Evolutionary conservation across 2,113 vertebrate species (phyloP), one percentile per base, ranked within the genome.

Genomic region (Scalopus aquaticus): DNA sequence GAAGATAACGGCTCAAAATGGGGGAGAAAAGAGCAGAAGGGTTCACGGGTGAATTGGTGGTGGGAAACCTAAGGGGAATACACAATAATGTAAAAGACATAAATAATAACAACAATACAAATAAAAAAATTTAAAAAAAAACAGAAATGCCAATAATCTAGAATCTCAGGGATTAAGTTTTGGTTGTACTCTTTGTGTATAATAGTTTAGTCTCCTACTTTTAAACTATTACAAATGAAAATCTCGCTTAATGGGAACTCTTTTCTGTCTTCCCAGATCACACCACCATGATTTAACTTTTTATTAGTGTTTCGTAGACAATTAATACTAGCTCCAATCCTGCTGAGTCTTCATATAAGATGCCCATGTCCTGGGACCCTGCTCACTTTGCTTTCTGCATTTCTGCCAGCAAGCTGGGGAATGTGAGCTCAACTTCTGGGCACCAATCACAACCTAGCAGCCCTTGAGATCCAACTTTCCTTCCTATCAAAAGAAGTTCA

Each of bases 181-280:
- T 35, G 39, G n/a, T 58, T 86, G 54, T 69, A 88, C 35, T 74
- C 62, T 46, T 35, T 80, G 30, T 16, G 54, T 64, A 26, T 54
- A 90, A 67, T 39, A 28, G 11, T 91, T 95, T 76, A 78, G 20
- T 79, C 91, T 95, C 83, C 37, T 58, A 91, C 56, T 74, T 89
- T 93, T 90, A 87, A 94, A 54, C 11, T 81, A 78, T 17, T 77
- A 72, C 65, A 67, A 42, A 85, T 60, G 69, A 76, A 95, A 96
- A 79, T 76, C 16, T 76, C 91, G 79, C 79, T 76, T 54, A 89
- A 87, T 32, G 56, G 19, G 24, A 30, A 69, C 51, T 88, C 73
- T 37, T 20, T 89, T 49, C 56, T 22, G 76, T 51, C 80, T 86
- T 95, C 44, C 60, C 77, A 73, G 58, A 78, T 35, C 28, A 67